A percentile compares a stretch with the other conserved stretches of the same genome.
Conservation (phyloP, 2,888 invertebrate species). For the Sceliomorpha sp. region DNA sequence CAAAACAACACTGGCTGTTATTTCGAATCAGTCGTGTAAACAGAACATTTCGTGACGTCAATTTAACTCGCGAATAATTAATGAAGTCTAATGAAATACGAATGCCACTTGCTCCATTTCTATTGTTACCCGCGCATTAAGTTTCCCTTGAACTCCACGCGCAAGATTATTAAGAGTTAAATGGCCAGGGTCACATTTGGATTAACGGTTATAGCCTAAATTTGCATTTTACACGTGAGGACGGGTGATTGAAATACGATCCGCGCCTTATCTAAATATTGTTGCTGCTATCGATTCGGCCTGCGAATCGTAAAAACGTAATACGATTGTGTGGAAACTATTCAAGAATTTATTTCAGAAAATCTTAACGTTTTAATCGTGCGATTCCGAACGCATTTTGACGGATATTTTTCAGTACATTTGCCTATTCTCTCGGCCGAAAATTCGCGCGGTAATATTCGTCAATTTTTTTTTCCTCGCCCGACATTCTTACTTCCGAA, state of each 20-base stretch:
- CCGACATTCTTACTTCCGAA: too few species aligned
- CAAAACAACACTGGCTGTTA: constrained; percentile 14
- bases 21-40: constrained; percentile 12
- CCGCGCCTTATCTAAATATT: not conserved
- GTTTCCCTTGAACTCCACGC: constrained; percentile 34
- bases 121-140: constrained; percentile 20
- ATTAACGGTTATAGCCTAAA: constrained; percentile 42
- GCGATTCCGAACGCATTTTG: too few species aligned
- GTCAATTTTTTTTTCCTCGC: too few species aligned
- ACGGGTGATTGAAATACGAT: constrained; percentile 22
- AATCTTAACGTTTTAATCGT: too few species aligned
- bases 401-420: too few species aligned
- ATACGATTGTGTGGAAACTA: too few species aligned
- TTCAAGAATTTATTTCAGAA: too few species aligned
- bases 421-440: too few species aligned
- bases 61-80: constrained; percentile 29
- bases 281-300: constrained; percentile 17
- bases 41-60: constrained; percentile 20
- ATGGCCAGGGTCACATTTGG: constrained; percentile 25
- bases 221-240: constrained; percentile 38
- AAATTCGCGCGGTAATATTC: too few species aligned
- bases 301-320: too few species aligned
- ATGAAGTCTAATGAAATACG: constrained; percentile 33
- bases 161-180: constrained; percentile 38
- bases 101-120: constrained; percentile 25